Evolutionary conservation across 2,113 vertebrate genomes (phyloP).

Genomic region (Meles meles): DNA sequence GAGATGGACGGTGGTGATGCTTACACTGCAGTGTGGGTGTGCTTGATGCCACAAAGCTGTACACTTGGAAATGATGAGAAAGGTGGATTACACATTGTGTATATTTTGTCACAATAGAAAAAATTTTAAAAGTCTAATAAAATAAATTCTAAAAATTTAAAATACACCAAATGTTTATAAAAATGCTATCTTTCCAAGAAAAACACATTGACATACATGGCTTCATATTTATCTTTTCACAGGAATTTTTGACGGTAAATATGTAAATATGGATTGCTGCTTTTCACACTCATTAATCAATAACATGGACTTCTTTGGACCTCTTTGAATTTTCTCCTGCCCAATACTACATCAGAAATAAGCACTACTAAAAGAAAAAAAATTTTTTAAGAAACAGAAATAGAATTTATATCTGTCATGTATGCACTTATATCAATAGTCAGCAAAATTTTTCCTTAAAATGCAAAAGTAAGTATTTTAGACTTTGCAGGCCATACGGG

Average conservation of each 20-base stretch:
- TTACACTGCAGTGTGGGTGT: neutral
- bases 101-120: neutral
- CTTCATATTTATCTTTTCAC: neutral
- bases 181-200: neutral
- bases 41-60: neutral
- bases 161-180: neutral
- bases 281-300: neutral
- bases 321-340: neutral
- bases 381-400: neutral
- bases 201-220: neutral
- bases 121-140: neutral
- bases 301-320: neutral
- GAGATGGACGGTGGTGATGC: too few relatives aligned
- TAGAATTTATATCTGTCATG: neutral
- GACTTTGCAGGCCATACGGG: neutral
- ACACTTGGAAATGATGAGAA: neutral
- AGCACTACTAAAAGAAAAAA: neutral
- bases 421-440: neutral
- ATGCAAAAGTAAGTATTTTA: neutral
- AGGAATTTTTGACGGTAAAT: neutral
- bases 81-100: neutral
- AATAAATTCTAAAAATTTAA: neutral
- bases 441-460: neutral
- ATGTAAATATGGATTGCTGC: neutral
- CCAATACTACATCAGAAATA: neutral